Evolutionary conservation across 2,113 vertebrate genomes (phyloP), one percentile per base, ranked within the genome.

Genomic region (Hemicordylus capensis): DNA sequence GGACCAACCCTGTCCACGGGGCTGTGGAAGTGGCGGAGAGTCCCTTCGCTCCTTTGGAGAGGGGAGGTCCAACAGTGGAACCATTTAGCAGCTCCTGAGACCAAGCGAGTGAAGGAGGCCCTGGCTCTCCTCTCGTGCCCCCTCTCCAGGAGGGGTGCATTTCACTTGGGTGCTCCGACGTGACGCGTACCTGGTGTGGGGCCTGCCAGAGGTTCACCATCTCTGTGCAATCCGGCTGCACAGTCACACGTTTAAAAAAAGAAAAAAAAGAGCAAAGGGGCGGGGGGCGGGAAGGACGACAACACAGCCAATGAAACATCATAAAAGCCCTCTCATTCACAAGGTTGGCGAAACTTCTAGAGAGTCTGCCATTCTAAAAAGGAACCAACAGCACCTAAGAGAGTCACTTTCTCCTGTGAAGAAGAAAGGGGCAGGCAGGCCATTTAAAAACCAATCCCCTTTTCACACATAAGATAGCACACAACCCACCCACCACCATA

Each of bases 111-210:
- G 77, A 83, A 85, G 80, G 17, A 83, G 78, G 37, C 58, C 34
- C 19, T n/a, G 9, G 48, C 75, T 58, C 83, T 44, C 42, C 69
- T 0, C 8, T 14, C 39, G 34, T 8, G 20, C 34, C 90, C 90
- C 93, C 91, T 4, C 95, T 34, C 88, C 95, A 83, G 95, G 94
- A 93, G 92, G 91, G 92, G 78, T 20, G 56, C 73, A 37, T 37
- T 75, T 61, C 14, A 84, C 88, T 22, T 22, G 26, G 81, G 89
- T 77, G 87, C 91, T 93, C 90, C 84, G 9, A 42, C n/a, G 39
- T 44, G 9, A 82, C 91, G 89, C 87, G 94, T 94, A 93, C 94
- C 94, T 94, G 93, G 90, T 91, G 73, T 74, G 89, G 88, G 90
- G 83, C 88, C 92, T 90, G 91, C 94, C 94, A 92, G 94, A 93